phyloP scores from a whole-genome alignment of 2,113 vertebrate genomes.

The Daubentonia madagascariensis region DNA sequence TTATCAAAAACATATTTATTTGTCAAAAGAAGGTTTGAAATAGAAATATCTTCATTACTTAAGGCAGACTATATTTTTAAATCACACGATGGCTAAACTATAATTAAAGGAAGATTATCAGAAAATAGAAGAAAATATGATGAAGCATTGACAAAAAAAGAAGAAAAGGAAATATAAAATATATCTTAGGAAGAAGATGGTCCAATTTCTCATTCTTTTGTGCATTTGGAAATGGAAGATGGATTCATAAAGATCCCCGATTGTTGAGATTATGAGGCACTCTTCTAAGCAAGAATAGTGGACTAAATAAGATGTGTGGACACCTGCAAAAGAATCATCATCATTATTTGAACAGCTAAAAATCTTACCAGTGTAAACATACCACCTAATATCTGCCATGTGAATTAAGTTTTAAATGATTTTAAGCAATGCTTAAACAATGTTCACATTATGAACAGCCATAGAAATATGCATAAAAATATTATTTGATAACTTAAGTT shows the following conservation, averaged over 20 bases:
- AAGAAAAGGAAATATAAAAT: neutral
- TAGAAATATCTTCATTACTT: neutral
- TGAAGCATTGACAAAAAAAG: neutral
- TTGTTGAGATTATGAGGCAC: neutral
- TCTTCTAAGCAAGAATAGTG: neutral
- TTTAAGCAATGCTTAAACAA: neutral
- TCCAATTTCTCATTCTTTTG: neutral
- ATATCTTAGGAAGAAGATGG: neutral
- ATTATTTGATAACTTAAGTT: neutral
- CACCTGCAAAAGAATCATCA: neutral
- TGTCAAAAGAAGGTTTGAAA: neutral
- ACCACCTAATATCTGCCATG: neutral
- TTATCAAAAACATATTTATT: neutral
- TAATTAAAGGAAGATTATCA: neutral
- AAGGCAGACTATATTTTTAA: neutral
- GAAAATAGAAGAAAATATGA: neutral
- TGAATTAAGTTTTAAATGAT: neutral
- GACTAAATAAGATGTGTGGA: neutral
- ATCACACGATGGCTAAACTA: neutral
- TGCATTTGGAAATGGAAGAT: neutral
- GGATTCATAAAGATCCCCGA: neutral
- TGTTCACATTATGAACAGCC: neutral
- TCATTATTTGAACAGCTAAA: neutral
- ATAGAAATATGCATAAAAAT: neutral
- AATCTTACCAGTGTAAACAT: neutral